Evolutionary conservation across 2,797 vertebrate species (phyloP).

Genomic region (Tadarida brasiliensis): DNA sequence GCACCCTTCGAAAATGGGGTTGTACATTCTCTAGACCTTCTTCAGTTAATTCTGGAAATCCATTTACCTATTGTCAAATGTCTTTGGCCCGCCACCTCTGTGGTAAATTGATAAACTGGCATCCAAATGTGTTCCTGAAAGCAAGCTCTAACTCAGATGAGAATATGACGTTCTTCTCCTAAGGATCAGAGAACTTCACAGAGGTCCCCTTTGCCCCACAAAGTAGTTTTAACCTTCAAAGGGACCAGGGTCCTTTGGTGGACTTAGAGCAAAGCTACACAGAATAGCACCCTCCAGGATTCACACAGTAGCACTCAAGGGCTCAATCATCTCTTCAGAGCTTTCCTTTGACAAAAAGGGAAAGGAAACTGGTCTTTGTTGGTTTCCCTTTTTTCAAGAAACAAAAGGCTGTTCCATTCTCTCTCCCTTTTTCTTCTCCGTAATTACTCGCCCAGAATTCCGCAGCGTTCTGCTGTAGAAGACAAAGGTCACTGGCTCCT

Average conservation of each 20-base stretch:
- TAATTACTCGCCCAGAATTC: constrained; percentile 60
- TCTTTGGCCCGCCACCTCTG: neutral
- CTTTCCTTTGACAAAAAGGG: constrained; percentile 83
- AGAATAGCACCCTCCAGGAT: constrained; percentile 76
- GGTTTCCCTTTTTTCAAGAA: constrained; percentile 75
- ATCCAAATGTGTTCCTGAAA: constrained; percentile 61
- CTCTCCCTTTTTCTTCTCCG: constrained; percentile 60
- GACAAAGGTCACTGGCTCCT: constrained; percentile 47
- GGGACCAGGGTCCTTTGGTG: constrained; percentile 80
- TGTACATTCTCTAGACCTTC: neutral
- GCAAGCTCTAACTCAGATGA: constrained; percentile 57
- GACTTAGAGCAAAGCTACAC: constrained; percentile 78
- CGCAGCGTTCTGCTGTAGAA: neutral
- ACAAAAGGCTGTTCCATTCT: constrained; percentile 80
- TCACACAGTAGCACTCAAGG: constrained; percentile 77
- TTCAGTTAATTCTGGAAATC: constrained; percentile 6
- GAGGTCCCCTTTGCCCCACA: constrained; percentile 63
- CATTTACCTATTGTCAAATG: neutral
- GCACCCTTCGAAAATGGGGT: neutral
- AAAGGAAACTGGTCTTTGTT: constrained; percentile 82
- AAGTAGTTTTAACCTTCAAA: constrained; percentile 84
- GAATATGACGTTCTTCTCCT: constrained; percentile 59
- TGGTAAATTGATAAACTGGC: constrained; percentile 45
- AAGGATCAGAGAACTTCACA: constrained; percentile 77
- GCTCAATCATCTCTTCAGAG: constrained; percentile 76